Conservation (phyloP, 1,140 invertebrate genomes). For the Mercenaria mercenaria region DNA sequence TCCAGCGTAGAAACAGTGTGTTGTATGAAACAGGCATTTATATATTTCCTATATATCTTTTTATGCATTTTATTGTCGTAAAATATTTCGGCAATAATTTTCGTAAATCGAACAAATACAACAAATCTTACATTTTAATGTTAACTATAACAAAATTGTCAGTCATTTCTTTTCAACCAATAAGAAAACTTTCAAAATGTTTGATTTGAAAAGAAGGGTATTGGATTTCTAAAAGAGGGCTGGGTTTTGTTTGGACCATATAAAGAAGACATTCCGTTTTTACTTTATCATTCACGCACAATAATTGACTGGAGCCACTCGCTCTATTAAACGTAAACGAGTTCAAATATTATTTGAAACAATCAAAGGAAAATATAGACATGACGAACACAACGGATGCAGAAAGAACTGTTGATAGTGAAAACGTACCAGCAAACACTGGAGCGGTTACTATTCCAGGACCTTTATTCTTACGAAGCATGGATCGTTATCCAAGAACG, state of each 20-base stretch:
- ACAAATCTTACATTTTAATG: no score
- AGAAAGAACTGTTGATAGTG: neutral
- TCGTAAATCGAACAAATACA: no score
- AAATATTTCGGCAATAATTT: no score
- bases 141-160: no score
- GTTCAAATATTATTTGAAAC: no score
- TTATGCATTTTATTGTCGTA: no score
- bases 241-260: neutral
- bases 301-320: neutral
- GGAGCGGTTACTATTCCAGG: neutral
- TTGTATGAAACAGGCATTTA: no score
- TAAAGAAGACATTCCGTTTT: neutral
- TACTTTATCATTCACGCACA: neutral
- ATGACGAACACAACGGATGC: neutral
- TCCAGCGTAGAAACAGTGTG: no score
- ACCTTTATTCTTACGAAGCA: slow-evolving; percentile 32
- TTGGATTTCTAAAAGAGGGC: neutral
- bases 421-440: neutral
- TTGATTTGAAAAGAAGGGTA: neutral
- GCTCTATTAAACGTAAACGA: neutral
- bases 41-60: no score
- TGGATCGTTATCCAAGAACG: slow-evolving; percentile 57
- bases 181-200: neutral
- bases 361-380: no score
- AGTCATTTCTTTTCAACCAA: neutral